Evolutionary conservation across 2,888 invertebrate genomes (phyloP), one percentile per base, ranked within the genome.

Genomic region (Prosopocoilus inquinatus): DNA sequence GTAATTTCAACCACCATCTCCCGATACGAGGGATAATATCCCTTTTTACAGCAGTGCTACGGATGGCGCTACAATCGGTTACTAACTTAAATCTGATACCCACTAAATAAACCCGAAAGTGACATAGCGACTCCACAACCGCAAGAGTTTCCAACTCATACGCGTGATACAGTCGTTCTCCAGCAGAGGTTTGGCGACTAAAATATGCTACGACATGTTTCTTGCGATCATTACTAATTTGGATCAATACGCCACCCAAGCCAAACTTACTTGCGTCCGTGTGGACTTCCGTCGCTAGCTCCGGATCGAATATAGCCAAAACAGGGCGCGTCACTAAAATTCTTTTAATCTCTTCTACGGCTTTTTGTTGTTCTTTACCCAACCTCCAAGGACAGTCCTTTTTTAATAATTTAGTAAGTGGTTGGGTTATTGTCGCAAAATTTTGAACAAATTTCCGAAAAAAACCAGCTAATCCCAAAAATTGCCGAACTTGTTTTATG

Each of bases 61-160:
- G 52, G 36, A 74, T 69, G 2, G 72, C 69, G 9, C 62, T 57
- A 46, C 71, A 73, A 57, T 73, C 72, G 0, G 71, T 74, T 2
- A 72, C 61, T 8, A 73, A 66, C 55, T 67, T 72, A 45, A 72
- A 70, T 15, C 58, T 46, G 32, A 55, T 50, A 4, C 68, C 70
- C 8, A 70, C 32, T 4, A 75, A 51, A 51, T 72, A 73, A 1
- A 70, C 60, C n/a, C 70, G 41, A 58, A 73, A 74, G 50, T 70
- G 72, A 20, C 69, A 68, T 1, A 74, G 41, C 0, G 72, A 66
- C 55, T 69, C 54, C 9, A 73, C 61, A 3, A 74, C 58, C 0
- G 71, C 72, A 8, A 73, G 47, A 2, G 71, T 69, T 63, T 75
- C 73, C 2, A 75, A 51, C 41, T 74, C 71, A 54, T 74, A 75